A percentile compares a stretch with the other conserved stretches of the same genome.
These are phyloP conservation scores for Blennius ocellaris DNA, from an alignment of 2,113 vertebrate genomes.

Conservation along the genomic window DNA sequence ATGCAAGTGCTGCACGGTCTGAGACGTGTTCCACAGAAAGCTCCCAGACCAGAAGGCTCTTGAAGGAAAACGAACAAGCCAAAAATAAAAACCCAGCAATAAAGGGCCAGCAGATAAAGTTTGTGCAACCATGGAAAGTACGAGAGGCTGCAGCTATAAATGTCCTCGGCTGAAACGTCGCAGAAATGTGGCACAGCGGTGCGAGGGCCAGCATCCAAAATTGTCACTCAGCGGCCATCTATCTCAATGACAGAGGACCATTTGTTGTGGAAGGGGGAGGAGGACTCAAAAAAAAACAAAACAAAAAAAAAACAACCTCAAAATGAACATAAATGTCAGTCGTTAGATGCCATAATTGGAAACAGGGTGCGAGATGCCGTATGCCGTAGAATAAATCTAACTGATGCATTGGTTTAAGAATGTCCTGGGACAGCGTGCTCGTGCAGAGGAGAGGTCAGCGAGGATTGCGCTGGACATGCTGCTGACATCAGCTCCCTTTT, in stretches of 20 bases:
- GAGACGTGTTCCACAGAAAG: not conserved
- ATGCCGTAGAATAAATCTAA: not conserved
- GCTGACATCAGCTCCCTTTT: constrained; percentile 47
- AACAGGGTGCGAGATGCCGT: not conserved
- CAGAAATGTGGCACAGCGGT: constrained; percentile 8
- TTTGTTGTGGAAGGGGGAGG: constrained; percentile 2
- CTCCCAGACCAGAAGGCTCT: not conserved
- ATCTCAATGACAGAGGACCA: constrained; percentile 8
- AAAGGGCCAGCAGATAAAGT: not conserved
- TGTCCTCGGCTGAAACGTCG: not conserved
- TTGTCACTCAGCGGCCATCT: constrained; percentile 23
- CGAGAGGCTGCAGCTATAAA: constrained; percentile 9
- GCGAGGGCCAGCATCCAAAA: constrained; percentile 3
- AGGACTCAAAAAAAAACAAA: constrained; percentile 1
- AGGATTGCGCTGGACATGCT: constrained; percentile 14
- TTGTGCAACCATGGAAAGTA: not conserved
- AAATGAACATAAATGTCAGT: constrained; percentile 18
- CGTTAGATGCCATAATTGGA: not conserved
- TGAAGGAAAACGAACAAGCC: not conserved
- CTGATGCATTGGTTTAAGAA: not conserved
- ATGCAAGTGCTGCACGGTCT: not conserved
- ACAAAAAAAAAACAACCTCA: constrained; percentile 12
- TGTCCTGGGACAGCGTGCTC: not conserved
- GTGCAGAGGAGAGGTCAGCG: not conserved
- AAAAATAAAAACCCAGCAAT: constrained; percentile 9